Evolutionary conservation across 2,888 invertebrate species (phyloP).

Genomic region (Dasysyrphus tricinctus): DNA sequence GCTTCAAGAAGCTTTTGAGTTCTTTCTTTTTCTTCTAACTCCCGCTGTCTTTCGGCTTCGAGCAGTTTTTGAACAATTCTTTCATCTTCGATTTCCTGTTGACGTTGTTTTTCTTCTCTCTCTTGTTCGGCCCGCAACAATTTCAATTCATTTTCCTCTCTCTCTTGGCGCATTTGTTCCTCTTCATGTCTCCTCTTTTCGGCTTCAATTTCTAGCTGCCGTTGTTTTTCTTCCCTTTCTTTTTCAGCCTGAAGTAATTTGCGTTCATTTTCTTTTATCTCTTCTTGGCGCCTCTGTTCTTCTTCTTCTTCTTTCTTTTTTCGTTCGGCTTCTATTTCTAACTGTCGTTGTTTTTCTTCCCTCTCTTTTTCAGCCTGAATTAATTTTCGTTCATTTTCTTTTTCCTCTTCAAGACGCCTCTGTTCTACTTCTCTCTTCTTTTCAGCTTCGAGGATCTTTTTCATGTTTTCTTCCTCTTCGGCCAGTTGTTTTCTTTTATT

Average conservation of each 20-base stretch:
- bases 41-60: conserved; percentile 69
- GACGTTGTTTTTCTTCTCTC: conserved; percentile 72
- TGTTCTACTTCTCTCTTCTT: conserved; percentile 69
- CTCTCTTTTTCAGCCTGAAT: conserved; percentile 67
- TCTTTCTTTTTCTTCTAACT: conserved; percentile 62
- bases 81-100: conserved; percentile 73
- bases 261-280: conserved; percentile 57
- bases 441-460: conserved; percentile 74
- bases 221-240: conserved; percentile 73
- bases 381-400: conserved; percentile 63
- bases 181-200: conserved; percentile 60
- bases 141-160: conserved; percentile 64
- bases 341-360: conserved; percentile 73
- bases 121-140: conserved; percentile 66
- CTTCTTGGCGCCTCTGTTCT: conserved; percentile 40
- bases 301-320: conserved; percentile 73
- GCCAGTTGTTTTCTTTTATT: conserved; percentile 31
- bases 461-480: conserved; percentile 75
- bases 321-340: conserved; percentile 75
- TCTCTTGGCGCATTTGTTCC: conserved; percentile 27
- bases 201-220: conserved; percentile 72
- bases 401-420: conserved; percentile 33
- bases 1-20: conserved; percentile 32
- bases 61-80: conserved; percentile 50
- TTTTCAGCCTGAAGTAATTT: conserved; percentile 68